Base-by-base conservation (phyloP, 37 sponge, comb jelly and placozoan genomes). In the Chondrosia reniformis region DNA sequence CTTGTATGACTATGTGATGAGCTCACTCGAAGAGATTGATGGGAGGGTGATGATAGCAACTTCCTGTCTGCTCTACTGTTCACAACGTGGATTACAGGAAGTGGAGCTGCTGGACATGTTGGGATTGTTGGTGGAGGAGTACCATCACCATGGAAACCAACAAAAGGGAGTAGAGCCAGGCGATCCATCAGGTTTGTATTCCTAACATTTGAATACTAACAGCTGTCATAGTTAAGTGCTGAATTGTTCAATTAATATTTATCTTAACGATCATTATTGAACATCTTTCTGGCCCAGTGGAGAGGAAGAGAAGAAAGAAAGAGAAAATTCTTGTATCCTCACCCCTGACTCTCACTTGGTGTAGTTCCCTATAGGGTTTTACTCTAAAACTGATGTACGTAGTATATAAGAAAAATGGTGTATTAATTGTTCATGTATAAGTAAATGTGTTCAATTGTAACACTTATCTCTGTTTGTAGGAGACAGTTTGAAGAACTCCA, bases 41-140 rank as follows among this genome's bases (percentile, higher is more conserved):
- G 78, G 84, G 37, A 74, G 65, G 38, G 33, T 67, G 43, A 44
- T 33, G 6, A 78, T 78, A 69, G 85, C 85, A 0, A 31, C 79
- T 22, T 12, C 79, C 73, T 84, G 85, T 46, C 59, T 84, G 32
- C 74, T 78, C 45, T 34, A 55, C 33, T 84, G 85, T 27, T 25
- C 85, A 42, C 38, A 63, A 0, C 34, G 55, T 37, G 85, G 85
- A 31, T 44, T 84, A 15, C 42, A 30, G 3, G 85, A 84, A 46
- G 30, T 57, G 34, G 85, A 84, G 54, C 59, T 84, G 59, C 44
- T 84, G 17, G 79, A 84, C 38, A 76, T 84, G 72, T 42, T 84
- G 38, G 79, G 79, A 24, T 41, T 72, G 24, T 40, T 78, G 61
- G 61, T 30, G 22, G 61, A 59, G n/a, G 6, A n/a, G n/a, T n/a